These are phyloP conservation scores for Zaprionus ornatus DNA, from an alignment of 1,140 invertebrate genomes.

Conservation along the genomic window DNA sequence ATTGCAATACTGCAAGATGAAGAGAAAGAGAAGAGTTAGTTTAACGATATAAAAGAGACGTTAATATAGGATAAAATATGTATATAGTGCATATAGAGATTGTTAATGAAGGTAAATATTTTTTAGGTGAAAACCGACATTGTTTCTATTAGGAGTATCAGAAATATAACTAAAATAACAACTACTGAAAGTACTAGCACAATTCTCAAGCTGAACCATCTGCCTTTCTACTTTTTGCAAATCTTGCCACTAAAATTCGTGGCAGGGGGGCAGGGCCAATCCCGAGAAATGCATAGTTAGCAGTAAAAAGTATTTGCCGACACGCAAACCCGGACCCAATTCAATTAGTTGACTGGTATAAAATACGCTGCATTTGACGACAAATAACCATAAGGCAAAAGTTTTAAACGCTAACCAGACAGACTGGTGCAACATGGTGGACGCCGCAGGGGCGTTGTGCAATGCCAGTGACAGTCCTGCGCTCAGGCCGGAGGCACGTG, in stretches of 20 bases:
- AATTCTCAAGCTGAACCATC: not conserved
- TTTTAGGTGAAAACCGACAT: not conserved
- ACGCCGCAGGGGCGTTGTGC: constrained; percentile 57
- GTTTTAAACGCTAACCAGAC: constrained; percentile 16
- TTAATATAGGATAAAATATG: not conserved
- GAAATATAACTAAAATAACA: not conserved
- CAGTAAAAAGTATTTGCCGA: constrained; percentile 61
- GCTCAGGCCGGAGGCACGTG: constrained; percentile 59
- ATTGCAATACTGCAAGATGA: constrained; percentile 94
- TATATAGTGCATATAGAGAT: too few relatives aligned
- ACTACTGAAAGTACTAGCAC: not conserved
- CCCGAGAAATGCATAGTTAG: constrained; percentile 41
- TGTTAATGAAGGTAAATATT: too few relatives aligned
- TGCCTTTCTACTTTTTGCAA: not conserved
- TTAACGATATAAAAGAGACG: not conserved
- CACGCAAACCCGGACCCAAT: constrained; percentile 64
- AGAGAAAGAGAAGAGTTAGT: constrained; percentile 33
- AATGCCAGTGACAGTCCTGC: constrained; percentile 67
- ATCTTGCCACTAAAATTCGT: not conserved
- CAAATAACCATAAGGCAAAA: constrained; percentile 15
- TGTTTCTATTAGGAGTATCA: not conserved
- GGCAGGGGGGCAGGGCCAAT: constrained; percentile 10
- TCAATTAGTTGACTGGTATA: constrained; percentile 65
- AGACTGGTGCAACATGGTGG: constrained; percentile 13
- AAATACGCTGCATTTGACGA: constrained; percentile 17